Evolutionary conservation across 2,888 invertebrate genomes (phyloP).

Genomic region (Mesorhabditis belari): DNA sequence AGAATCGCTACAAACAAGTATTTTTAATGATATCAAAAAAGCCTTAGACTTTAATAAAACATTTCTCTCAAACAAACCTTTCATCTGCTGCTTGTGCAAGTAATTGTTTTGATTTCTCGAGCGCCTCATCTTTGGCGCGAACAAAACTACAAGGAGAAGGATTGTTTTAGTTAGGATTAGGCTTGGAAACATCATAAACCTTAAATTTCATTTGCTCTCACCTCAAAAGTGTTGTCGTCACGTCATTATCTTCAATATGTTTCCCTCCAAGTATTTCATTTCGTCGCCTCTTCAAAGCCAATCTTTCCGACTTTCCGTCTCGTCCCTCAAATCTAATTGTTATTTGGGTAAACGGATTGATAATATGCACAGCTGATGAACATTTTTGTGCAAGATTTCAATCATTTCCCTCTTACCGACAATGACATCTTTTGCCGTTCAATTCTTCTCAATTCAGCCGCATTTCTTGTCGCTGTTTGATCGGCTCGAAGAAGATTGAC

Average conservation of each 20-base stretch:
- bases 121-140: conserved; percentile 15
- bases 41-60: too few species aligned
- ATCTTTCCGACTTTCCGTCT: conserved; percentile 40
- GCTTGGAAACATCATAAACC: too few species aligned
- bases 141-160: conserved; percentile 17
- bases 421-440: conserved; percentile 45
- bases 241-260: conserved; percentile 30
- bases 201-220: neutral
- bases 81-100: neutral
- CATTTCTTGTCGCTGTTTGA: conserved; percentile 34
- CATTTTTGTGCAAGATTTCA: too few species aligned
- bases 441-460: conserved; percentile 42
- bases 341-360: too few species aligned
- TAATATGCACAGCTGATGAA: too few species aligned
- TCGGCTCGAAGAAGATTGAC: conserved; percentile 38
- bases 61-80: neutral
- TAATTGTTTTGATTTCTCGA: conserved; percentile 8
- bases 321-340: conserved; percentile 30
- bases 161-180: too few species aligned
- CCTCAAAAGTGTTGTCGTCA: conserved; percentile 37
- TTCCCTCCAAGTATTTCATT: conserved; percentile 33
- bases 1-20: conserved; percentile 1
- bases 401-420: conserved; percentile 35
- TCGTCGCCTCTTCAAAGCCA: conserved; percentile 35
- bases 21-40: neutral